Evolutionary conservation across 2,888 invertebrate genomes (phyloP).

Genomic region (Syrista parreyssii): DNA sequence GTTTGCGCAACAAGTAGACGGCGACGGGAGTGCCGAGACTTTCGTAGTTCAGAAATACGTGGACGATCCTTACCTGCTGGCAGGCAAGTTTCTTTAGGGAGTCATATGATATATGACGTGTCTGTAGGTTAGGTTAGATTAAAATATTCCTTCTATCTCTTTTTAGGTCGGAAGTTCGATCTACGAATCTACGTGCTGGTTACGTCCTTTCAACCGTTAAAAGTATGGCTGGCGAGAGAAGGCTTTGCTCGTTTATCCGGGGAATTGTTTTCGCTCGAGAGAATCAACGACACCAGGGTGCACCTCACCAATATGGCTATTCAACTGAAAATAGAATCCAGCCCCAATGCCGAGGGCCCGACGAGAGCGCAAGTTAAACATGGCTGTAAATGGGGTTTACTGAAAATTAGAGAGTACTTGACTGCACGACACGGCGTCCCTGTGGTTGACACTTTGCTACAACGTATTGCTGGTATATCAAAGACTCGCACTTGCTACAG

Average conservation of each 20-base stretch:
- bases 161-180: conserved; percentile 73
- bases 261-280: conserved; percentile 69
- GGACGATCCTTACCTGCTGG: conserved; percentile 71
- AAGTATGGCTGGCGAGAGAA: conserved; percentile 71
- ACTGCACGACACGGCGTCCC: conserved; percentile 68
- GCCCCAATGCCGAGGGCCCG: conserved; percentile 8
- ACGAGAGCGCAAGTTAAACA: conserved; percentile 39
- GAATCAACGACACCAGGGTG: conserved; percentile 70
- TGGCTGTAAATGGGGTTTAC: conserved; percentile 72
- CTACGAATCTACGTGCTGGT: conserved; percentile 73
- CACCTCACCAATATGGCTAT: conserved; percentile 72
- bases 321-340: conserved; percentile 58
- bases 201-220: conserved; percentile 66
- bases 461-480: conserved; percentile 64
- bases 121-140: background rate
- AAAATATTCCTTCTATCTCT: conserved; percentile 55
- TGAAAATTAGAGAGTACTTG: conserved; percentile 69
- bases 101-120: background rate
- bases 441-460: conserved; percentile 66
- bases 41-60: conserved; percentile 73
- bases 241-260: conserved; percentile 75
- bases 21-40: conserved; percentile 35
- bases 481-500: background rate
- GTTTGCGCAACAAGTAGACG: conserved; percentile 24
- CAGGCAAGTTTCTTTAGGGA: conserved; percentile 55